Percentiles rank a stretch among this genome's conserved stretches.
phyloP scores from a whole-genome alignment of 2,888 invertebrate genomes.

The Scelioninae gen. 2 region DNA sequence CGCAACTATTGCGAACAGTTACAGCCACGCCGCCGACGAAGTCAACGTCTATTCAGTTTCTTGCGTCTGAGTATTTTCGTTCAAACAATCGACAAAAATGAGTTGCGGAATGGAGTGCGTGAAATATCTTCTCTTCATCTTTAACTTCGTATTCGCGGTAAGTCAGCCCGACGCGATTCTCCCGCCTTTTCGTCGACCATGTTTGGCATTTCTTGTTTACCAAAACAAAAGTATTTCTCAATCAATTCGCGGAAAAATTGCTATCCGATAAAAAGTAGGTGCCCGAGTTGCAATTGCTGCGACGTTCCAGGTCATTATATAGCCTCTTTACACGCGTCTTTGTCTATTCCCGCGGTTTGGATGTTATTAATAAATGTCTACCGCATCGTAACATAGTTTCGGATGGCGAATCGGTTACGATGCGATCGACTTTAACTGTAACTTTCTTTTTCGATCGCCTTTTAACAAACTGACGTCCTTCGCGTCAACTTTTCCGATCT shows the following conservation, averaged over 20 bases:
- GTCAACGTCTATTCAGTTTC: no score
- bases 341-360: slow-evolving; percentile 3
- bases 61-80: background rate
- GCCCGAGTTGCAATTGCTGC: no score
- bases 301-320: no score
- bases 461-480: slow-evolving; percentile 3
- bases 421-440: slow-evolving; percentile 2
- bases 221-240: no score
- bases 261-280: no score
- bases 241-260: no score
- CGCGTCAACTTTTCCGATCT: slow-evolving; percentile 15
- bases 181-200: no score
- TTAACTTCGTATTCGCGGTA: slow-evolving; percentile 87
- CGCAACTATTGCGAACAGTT: no score
- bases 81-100: slow-evolving; percentile 40
- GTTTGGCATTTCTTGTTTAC: no score
- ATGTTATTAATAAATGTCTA: slow-evolving; percentile 29
- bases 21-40: no score
- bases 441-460: slow-evolving; percentile 24
- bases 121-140: slow-evolving; percentile 88
- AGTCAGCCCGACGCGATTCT: no score
- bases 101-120: slow-evolving; percentile 84
- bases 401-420: background rate
- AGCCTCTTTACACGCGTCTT: background rate
- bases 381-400: slow-evolving; percentile 9